A percentile compares a stretch with the other conserved stretches of the same genome.
Conservation (phyloP, 1,140 invertebrate species). For the Pogonomyrmex barbatus region DNA sequence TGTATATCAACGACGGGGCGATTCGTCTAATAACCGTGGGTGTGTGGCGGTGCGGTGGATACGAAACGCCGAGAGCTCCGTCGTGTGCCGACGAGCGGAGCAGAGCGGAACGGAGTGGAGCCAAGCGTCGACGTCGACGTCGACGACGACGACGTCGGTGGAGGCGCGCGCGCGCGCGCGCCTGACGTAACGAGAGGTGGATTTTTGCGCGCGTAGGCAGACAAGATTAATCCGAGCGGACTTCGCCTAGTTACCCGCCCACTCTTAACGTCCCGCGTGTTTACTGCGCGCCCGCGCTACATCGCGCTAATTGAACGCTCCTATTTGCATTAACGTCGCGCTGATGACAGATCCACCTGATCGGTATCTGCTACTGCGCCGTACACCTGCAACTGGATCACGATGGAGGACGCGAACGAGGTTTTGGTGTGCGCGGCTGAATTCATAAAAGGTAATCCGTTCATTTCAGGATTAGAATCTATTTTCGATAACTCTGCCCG, state of each 20-base stretch:
- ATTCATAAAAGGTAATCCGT: slow-evolving; percentile 86
- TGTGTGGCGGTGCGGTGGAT: no score
- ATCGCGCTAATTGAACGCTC: slow-evolving; percentile 68
- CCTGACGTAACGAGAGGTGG: not conserved
- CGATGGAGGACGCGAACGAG: slow-evolving; percentile 85
- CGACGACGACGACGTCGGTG: not conserved
- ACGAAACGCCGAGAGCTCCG: no score
- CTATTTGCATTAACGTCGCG: slow-evolving; percentile 56
- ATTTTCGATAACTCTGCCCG: slow-evolving; percentile 42
- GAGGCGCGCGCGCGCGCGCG: not conserved
- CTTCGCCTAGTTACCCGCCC: slow-evolving; percentile 64
- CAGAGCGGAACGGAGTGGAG: no score
- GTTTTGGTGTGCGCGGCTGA: slow-evolving; percentile 86
- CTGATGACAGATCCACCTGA: slow-evolving; percentile 65
- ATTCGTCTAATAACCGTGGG: no score
- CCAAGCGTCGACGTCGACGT: no score
- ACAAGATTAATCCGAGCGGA: slow-evolving; percentile 49
- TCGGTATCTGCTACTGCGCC: slow-evolving; percentile 48
- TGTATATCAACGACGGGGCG: not conserved
- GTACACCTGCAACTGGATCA: slow-evolving; percentile 65
- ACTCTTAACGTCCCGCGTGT: slow-evolving; percentile 63
- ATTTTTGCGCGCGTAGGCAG: slow-evolving; percentile 51
- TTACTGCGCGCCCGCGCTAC: slow-evolving; percentile 38
- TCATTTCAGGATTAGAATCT: not conserved
- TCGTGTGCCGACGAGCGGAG: no score